Evolutionary conservation across 2,797 vertebrate species (phyloP), one percentile per base, ranked within the genome.

Genomic region (Coregonus ussuriensis): DNA sequence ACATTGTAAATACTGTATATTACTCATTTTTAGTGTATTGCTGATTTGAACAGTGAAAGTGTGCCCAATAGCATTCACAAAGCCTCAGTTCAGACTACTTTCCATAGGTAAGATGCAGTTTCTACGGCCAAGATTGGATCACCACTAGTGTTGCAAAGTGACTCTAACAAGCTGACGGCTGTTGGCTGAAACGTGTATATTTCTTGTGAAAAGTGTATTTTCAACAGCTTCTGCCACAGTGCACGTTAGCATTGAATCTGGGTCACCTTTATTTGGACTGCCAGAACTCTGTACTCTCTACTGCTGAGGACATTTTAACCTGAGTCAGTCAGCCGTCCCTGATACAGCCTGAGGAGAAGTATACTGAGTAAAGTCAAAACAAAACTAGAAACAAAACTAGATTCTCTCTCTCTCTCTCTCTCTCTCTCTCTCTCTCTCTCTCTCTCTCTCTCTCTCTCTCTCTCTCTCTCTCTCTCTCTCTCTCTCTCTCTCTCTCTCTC

Each of bases 101-200:
- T 70, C 90, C 83, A 72, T 69, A 80, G n/a, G 62, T 56, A 70
- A 91, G 71, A 81, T 25, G 59, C 56, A 65, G 92, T 92, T 93
- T 88, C 93, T 90, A 92, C 92, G 92, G 71, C 81, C 87, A 81
- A 83, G 79, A 76, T 82, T 87, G 81, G 88, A 90, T 92, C 91
- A 90, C 91, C 88, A 89, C 83, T 78, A 80, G 9, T 74, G 35
- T 81, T 86, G 77, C 63, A 68, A 79, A 83, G 76, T 74, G 21
- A 81, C 75, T 78, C 76, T 74, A 71, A 73, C 56, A 72, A 74
- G 75, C 84, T 88, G 87, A 88, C 87, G 86, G 87, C 83, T 86
- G 83, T 74, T 90, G 85, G 83, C 87, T 83, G 31, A 80, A 77
- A 73, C 67, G 1, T 0, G 53, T 83, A 2, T 78, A 82, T 81